Percentiles rank a stretch among this genome's conserved stretches.
phyloP scores from a whole-genome alignment of 1,140 invertebrate species.

The Ooceraea biroi region DNA sequence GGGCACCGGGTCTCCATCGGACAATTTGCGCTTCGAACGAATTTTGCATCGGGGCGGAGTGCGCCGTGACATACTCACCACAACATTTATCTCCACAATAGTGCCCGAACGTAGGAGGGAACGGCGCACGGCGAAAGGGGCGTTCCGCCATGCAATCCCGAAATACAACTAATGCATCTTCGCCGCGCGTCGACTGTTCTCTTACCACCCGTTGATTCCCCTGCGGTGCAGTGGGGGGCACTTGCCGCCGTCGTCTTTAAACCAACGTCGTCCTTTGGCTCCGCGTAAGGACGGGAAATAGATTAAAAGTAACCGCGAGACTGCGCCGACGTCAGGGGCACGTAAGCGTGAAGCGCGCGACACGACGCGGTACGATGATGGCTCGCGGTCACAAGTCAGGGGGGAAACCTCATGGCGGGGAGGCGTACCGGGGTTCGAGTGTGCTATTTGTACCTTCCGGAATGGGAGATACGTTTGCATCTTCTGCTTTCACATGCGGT shows the following conservation, averaged over 20 bases:
- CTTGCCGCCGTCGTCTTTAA: not conserved
- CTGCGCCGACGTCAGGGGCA: conserved; percentile 62
- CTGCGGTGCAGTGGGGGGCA: too few species aligned
- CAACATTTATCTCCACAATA: conserved; percentile 56
- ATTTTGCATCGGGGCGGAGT: conserved; percentile 1
- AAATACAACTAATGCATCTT: conserved; percentile 83
- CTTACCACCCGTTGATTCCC: conserved; percentile 6
- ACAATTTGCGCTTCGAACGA: conserved; percentile 53
- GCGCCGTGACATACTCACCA: conserved; percentile 28
- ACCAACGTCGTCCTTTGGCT: conserved; percentile 17
- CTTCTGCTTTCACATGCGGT: too few species aligned
- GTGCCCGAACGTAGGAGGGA: conserved; percentile 58
- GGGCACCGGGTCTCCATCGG: conserved; percentile 39
- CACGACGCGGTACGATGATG: conserved; percentile 15
- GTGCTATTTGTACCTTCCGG: too few species aligned
- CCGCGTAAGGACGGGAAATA: conserved; percentile 75
- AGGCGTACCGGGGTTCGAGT: too few species aligned
- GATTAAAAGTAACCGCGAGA: conserved; percentile 74
- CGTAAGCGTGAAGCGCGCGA: conserved; percentile 69
- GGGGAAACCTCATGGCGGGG: too few species aligned
- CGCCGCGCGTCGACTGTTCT: conserved; percentile 70
- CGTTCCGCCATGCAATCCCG: conserved; percentile 84
- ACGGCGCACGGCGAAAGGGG: conserved; percentile 73
- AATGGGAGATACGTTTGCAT: too few species aligned
- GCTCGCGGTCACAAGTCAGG: not conserved